Conservation (phyloP, 2,113 vertebrate genomes). For the Anhinga anhinga region DNA sequence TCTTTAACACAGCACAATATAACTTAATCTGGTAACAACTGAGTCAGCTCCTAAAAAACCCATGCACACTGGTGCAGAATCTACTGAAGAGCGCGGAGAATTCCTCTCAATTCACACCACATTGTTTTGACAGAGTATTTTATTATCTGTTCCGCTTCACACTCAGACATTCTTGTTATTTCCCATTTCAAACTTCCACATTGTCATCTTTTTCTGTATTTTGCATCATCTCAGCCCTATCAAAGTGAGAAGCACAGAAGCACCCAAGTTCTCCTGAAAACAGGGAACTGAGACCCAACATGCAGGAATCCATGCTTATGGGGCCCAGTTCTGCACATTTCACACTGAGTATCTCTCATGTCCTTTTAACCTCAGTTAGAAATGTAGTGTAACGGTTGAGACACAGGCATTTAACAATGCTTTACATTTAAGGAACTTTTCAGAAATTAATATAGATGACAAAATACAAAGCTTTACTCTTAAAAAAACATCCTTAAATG, state of each 20-base stretch:
- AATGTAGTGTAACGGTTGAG: fast-evolving
- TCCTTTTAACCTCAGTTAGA: not conserved
- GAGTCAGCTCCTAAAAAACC: not conserved
- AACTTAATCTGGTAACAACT: fast-evolving
- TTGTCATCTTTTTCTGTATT: not conserved
- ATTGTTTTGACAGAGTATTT: not conserved
- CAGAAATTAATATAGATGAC: not conserved
- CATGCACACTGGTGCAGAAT: not conserved
- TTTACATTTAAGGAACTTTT: not conserved
- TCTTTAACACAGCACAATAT: not conserved
- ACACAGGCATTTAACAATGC: fast-evolving
- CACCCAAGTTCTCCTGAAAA: not conserved
- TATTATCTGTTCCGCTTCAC: not conserved
- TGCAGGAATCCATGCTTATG: not conserved
- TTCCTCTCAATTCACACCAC: not conserved
- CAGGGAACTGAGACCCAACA: not conserved
- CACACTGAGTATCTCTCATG: fast-evolving
- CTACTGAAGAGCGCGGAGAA: not conserved
- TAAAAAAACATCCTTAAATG: not conserved
- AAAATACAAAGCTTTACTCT: not conserved
- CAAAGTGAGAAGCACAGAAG: not conserved
- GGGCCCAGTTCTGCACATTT: not conserved
- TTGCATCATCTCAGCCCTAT: not conserved
- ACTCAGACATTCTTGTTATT: not conserved
- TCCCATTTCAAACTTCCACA: not conserved